phyloP scores from a whole-genome alignment of 2,797 vertebrate species.

The Cirrhinus mrigala region DNA sequence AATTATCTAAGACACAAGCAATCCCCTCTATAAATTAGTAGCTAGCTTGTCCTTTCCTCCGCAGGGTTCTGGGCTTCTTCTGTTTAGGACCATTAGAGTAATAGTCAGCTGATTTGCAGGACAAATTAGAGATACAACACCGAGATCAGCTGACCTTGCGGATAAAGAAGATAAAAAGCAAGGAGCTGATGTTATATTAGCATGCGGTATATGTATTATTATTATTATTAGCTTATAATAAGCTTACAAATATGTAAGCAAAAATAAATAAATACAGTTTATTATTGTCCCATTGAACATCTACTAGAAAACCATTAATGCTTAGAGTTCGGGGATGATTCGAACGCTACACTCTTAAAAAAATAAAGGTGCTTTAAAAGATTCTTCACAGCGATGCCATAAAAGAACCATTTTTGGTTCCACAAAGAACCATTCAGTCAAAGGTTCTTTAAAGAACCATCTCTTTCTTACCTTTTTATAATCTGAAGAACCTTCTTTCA shows the following conservation, averaged over 20 bases:
- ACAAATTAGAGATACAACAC: neutral
- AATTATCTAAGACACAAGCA: slow-evolving; percentile 75
- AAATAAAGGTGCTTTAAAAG: no score
- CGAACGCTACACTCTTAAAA: no score
- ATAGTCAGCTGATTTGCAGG: slow-evolving; percentile 42
- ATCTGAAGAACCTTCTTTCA: no score
- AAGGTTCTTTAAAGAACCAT: no score
- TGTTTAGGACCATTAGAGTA: slow-evolving; percentile 62
- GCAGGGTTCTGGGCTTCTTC: slow-evolving; percentile 52
- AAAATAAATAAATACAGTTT: neutral
- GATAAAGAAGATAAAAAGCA: neutral
- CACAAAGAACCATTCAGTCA: no score
- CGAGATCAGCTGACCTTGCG: neutral
- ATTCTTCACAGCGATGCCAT: no score
- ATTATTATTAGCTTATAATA: neutral
- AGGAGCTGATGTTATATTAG: neutral
- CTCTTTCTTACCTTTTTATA: no score
- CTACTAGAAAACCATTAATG: neutral
- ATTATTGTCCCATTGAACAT: neutral
- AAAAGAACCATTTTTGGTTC: no score
- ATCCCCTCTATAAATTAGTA: slow-evolving; percentile 70
- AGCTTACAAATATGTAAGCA: neutral
- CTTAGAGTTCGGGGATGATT: neutral
- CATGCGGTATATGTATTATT: neutral
- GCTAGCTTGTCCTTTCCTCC: slow-evolving; percentile 62